Evolutionary conservation across 2,888 invertebrate species (phyloP).

Genomic region (Bombylius major): DNA sequence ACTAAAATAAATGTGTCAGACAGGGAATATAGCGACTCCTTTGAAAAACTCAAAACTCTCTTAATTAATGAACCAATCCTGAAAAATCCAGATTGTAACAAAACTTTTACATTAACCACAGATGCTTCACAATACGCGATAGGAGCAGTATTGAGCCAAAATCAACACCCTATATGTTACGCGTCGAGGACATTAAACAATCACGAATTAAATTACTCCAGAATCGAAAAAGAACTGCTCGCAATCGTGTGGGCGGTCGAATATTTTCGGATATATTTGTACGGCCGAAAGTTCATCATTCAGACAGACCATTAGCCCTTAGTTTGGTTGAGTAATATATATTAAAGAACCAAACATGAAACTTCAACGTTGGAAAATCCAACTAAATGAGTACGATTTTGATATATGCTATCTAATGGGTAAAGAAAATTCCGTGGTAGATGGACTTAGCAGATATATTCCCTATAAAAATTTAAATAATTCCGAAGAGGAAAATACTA

Average conservation of each 20-base stretch:
- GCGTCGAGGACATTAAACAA: not conserved
- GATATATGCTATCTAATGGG: not conserved
- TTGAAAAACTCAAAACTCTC: conserved; percentile 9
- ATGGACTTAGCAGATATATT: not conserved
- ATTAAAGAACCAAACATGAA: not conserved
- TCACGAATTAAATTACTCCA: not conserved
- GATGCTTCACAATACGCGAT: conserved; percentile 4
- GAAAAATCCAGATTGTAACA: conserved; percentile 1
- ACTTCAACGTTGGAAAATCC: not conserved
- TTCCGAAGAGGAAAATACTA: not conserved
- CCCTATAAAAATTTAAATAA: not conserved
- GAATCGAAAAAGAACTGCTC: not conserved
- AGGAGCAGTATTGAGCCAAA: conserved; percentile 2
- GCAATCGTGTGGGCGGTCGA: not conserved
- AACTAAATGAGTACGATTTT: not conserved
- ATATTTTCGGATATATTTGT: not conserved
- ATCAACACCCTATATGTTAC: not conserved
- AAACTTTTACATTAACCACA: conserved; percentile 1
- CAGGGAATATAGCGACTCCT: not conserved
- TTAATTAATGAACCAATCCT: conserved; percentile 5
- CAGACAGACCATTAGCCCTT: not conserved
- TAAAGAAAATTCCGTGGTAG: not conserved
- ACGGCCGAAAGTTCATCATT: not conserved
- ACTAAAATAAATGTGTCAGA: not conserved
- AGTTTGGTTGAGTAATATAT: not conserved